These are phyloP conservation scores for Clinocottus analis DNA, from an alignment of 2,113 vertebrate species.

Conservation along the genomic window DNA sequence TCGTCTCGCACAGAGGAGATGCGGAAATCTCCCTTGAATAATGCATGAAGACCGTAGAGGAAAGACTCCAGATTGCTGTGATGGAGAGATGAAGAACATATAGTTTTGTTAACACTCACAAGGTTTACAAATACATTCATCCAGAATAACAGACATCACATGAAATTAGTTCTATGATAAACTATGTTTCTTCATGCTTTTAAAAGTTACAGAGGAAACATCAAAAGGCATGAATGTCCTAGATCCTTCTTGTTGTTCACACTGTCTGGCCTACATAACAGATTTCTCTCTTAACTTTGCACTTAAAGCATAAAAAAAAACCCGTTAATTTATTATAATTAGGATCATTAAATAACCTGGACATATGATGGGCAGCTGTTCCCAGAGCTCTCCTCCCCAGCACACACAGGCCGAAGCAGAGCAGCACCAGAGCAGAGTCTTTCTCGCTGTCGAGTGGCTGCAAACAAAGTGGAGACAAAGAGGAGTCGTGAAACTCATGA, in stretches of 20 bases:
- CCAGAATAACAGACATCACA: not conserved
- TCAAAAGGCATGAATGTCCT: too few relatives aligned
- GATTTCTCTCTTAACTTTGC: too few relatives aligned
- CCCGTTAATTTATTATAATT: not conserved
- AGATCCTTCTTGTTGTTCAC: too few relatives aligned
- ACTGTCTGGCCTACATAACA: too few relatives aligned
- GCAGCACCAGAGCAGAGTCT: conserved; percentile 91
- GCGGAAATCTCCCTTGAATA: conserved; percentile 99
- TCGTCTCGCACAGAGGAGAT: conserved; percentile 98
- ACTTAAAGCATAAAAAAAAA: too few relatives aligned
- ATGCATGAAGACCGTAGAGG: conserved; percentile 95
- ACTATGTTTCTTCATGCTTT: not conserved
- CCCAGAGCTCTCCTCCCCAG: conserved; percentile 96
- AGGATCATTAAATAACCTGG: conserved; percentile 86
- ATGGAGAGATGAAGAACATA: not conserved
- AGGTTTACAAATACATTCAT: not conserved
- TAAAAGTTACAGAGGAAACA: too few relatives aligned
- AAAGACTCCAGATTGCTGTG: conserved; percentile 98
- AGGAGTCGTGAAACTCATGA: not conserved
- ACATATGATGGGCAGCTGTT: conserved; percentile 98
- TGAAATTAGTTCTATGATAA: not conserved
- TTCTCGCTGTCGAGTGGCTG: conserved; percentile 94
- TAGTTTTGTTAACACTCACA: not conserved
- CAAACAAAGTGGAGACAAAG: not conserved
- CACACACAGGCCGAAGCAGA: conserved; percentile 97